Evolutionary conservation across 2,888 invertebrate genomes (phyloP).

Genomic region (Coleophora flavipennella): DNA sequence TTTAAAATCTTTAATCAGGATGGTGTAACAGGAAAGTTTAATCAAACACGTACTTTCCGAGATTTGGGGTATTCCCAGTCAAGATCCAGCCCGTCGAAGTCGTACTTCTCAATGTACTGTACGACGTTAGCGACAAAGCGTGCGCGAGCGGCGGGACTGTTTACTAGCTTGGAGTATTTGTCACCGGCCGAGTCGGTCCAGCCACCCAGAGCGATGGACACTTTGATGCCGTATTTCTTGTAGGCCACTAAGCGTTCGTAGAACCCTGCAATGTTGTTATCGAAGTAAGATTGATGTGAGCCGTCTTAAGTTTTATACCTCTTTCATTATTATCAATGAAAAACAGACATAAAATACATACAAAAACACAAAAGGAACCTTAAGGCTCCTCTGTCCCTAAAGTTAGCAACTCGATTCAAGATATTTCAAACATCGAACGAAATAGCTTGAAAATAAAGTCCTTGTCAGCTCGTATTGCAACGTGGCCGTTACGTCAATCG

Average conservation of each 20-base stretch:
- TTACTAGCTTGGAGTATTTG: conserved; percentile 89
- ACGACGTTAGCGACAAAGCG: conserved; percentile 83
- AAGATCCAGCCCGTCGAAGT: conserved; percentile 94
- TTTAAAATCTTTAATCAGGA: background rate
- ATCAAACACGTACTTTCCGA: conserved; percentile 76
- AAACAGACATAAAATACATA: too few species aligned
- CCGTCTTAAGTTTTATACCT: too few species aligned
- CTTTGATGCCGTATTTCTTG: conserved; percentile 86
- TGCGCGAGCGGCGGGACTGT: conserved; percentile 79
- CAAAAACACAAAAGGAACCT: too few species aligned
- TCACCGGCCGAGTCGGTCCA: conserved; percentile 96
- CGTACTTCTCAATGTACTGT: conserved; percentile 83
- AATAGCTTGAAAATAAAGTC: too few species aligned
- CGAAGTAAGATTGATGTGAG: too few species aligned
- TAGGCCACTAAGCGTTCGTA: conserved; percentile 87
- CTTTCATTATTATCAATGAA: too few species aligned
- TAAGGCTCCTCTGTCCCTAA: too few species aligned
- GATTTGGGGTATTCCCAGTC: conserved; percentile 97
- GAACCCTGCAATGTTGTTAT: conserved; percentile 72
- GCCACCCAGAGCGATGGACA: conserved; percentile 91
- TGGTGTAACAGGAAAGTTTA: background rate
- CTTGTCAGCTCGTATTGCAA: too few species aligned
- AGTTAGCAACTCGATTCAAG: too few species aligned
- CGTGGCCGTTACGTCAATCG: too few species aligned
- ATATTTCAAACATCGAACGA: too few species aligned